Conservation (phyloP, 1,140 invertebrate species). For the Drosophila erecta region DNA sequence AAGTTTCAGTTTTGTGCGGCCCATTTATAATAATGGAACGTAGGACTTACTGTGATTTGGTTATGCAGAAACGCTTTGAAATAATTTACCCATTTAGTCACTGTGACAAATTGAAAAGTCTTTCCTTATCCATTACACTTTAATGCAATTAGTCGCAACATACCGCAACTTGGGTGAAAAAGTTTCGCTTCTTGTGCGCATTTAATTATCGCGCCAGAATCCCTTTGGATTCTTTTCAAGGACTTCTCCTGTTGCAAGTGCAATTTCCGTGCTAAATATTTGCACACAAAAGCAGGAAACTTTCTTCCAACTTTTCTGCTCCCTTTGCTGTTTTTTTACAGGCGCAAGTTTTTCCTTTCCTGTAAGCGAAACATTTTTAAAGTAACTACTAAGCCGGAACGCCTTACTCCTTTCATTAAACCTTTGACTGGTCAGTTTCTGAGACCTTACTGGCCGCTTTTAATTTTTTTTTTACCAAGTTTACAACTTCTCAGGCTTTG, state of each 20-base stretch:
- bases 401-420: conserved; percentile 42
- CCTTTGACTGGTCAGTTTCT: conserved; percentile 18
- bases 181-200: conserved; percentile 12
- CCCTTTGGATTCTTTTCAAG: conserved; percentile 18
- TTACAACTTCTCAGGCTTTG: conserved; percentile 32
- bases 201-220: conserved; percentile 29
- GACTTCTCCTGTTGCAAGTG: conserved; percentile 24
- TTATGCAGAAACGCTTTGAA: neutral
- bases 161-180: conserved; percentile 5
- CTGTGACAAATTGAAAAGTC: conserved; percentile 23
- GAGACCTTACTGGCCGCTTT: conserved; percentile 22
- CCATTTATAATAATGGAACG: conserved; percentile 6
- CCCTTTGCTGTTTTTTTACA: neutral
- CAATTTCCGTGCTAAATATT: conserved; percentile 44
- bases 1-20: conserved; percentile 4
- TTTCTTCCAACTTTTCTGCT: conserved; percentile 11
- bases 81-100: conserved; percentile 18
- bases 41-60: neutral
- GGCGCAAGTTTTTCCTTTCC: conserved; percentile 10
- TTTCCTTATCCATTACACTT: conserved; percentile 1
- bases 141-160: conserved; percentile 18
- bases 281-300: conserved; percentile 32
- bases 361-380: conserved; percentile 29
- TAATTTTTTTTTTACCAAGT: conserved; percentile 32
- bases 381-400: conserved; percentile 30